Base-by-base conservation (phyloP, 35 echinoderm and acorn worm genomes). In the Eucidaris tribuloides region DNA sequence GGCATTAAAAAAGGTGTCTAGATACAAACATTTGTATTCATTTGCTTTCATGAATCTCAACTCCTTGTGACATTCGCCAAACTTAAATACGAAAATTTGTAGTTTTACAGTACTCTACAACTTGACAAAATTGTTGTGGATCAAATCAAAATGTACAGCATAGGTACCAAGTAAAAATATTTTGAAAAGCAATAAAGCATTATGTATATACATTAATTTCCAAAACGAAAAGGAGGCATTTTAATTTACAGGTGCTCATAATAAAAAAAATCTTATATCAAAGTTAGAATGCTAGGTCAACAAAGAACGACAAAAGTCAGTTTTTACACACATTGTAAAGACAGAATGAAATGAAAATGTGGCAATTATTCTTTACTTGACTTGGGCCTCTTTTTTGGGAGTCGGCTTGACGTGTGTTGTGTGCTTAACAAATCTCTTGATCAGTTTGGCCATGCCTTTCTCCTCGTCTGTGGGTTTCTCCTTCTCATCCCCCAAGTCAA, bases 361-460 rank as follows among this genome's bases (percentile, higher is more conserved):
- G n/a, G n/a, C n/a, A n/a, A n/a, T n/a, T n/a, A n/a, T n/a, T 22
- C 78, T 87, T 79, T 86, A 99, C 96, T 84, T 93, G 34, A 99
- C 25, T 90, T 93, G 82, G 13, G 93, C 96, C 28, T 99, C 86
- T 39, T 88, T 79, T 14, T 68, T 81, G 24, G 55, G 81, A 45
- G 74, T 93, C 7, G 46, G 42, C 18, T 65, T 77, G 49, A 72
- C 74, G 35, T 93, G 93, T 22, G 45, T 84, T 2, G 86, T 86
- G 45, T 99, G 96, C 62, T 83, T 84, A 11, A 71, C 79, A 89
- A 99, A 99, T 32, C 96, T 56, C 49, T 93, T 36, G 90, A 90
- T 99, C 63, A 99, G 39, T 20, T 86, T 83, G 34, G 74, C 37
- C 4, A 99, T 32, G 11, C 96, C 96, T 45, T 68, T 77, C 15